Base-by-base conservation (phyloP, 2,113 vertebrate species). In the Typhlomys cinereus region DNA sequence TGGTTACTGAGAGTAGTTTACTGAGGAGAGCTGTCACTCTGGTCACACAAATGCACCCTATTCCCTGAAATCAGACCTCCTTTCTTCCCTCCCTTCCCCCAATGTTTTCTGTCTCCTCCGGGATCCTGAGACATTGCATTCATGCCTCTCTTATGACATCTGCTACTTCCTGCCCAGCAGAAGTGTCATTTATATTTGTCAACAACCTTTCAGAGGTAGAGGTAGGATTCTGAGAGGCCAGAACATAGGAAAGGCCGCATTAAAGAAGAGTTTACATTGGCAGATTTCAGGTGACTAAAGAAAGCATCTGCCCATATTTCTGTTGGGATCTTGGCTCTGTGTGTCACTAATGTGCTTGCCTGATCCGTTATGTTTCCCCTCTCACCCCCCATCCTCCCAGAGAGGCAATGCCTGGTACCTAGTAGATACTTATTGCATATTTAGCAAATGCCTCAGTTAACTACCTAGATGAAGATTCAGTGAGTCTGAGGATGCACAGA, bases 221-320 rank as follows among this genome's bases (percentile, higher is more conserved):
- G 34, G 21, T 8, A 0, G 23, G 7, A 10, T 76, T 18, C 61
- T 9, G 34, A 71, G 48, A 34, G 29, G 7, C 66, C 46, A 87
- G 90, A 29, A 27, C 0, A 5, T 8, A 34, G 85, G 57, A 7
- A 62, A 62, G 52, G 17, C 52, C 59, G 69, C 39, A 14, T 34
- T 57, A 71, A 50, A 21, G 48, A 90, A 70, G 23, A 48, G 54
- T 50, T n/a, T 27, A 0, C 5, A 27, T 36, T 5, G 52, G 11
- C 9, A 36, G 31, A 14, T 18, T 36, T 78, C 2, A 11, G 12
- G 9, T 39, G n/a, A 39, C n/a, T 6, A 46, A 88, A 25, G 46
- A n/a, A 84, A 14, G n/a, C 27, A 0, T 31, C 25, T 5, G 0
- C 48, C 21, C 1, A 2, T 0, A 21, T 36, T 44, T 1, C 0